phyloP scores from a whole-genome alignment of 2,797 vertebrate genomes.

The Epinephelus malabaricus region DNA sequence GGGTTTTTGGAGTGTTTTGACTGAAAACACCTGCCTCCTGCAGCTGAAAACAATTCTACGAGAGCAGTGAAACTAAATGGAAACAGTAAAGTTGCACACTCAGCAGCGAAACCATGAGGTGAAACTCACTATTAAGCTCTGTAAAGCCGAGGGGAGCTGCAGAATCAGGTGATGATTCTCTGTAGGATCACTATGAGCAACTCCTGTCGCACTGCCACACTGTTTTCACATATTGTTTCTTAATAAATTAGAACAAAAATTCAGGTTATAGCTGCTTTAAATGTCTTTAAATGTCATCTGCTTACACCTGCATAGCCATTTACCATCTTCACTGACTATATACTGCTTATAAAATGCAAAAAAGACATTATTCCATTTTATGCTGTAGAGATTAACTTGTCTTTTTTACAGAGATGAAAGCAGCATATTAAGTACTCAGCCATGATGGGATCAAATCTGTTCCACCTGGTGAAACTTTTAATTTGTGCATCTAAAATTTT shows the following conservation, averaged over 20 bases:
- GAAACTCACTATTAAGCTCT: neutral
- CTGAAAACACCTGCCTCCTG: too few relatives aligned
- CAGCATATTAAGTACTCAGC: constrained; percentile 9
- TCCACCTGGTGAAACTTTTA: neutral
- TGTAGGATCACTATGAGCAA: neutral
- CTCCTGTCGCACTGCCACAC: too few relatives aligned
- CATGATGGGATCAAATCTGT: neutral
- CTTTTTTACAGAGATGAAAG: neutral
- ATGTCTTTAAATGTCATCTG: constrained; percentile 2
- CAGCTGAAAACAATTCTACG: neutral
- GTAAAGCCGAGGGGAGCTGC: neutral
- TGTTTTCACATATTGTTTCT: neutral
- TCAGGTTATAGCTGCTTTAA: neutral
- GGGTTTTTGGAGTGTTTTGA: neutral
- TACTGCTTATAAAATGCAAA: neutral
- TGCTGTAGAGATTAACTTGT: neutral
- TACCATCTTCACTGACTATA: neutral
- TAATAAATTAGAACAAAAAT: neutral
- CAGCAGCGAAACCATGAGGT: neutral
- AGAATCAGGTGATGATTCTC: too few relatives aligned
- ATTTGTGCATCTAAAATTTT: constrained; percentile 8
- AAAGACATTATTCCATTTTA: neutral
- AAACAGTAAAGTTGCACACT: neutral
- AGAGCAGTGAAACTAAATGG: too few relatives aligned
- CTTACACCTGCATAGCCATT: constrained; percentile 4